phyloP scores from a whole-genome alignment of 1,140 invertebrate genomes.

The Magallana gigas region DNA sequence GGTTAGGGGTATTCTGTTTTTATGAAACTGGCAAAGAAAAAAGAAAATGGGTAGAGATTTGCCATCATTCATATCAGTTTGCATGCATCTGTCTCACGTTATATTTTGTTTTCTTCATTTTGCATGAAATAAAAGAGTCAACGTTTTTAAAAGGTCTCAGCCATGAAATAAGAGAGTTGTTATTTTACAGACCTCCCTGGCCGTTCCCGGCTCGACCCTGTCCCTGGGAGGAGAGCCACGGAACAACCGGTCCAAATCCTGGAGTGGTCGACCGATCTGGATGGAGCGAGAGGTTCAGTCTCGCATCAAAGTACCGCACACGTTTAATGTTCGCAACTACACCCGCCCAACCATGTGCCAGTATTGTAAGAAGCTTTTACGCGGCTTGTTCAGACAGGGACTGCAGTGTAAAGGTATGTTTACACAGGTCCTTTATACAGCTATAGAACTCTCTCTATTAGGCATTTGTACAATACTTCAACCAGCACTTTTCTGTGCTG shows the following conservation, averaged over 20 bases:
- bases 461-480: too few relatives aligned
- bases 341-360: conserved; percentile 97
- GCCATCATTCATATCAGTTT: too few relatives aligned
- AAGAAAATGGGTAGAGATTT: too few relatives aligned
- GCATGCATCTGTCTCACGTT: too few relatives aligned
- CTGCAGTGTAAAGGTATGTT: conserved; percentile 91
- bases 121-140: too few relatives aligned
- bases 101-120: too few relatives aligned
- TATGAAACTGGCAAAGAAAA: too few relatives aligned
- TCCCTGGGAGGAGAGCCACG: conserved; percentile 63
- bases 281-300: conserved; percentile 86
- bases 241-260: conserved; percentile 84
- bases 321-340: conserved; percentile 88
- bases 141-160: too few relatives aligned
- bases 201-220: conserved; percentile 64
- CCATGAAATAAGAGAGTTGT: background rate
- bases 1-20: too few relatives aligned
- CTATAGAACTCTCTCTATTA: too few relatives aligned
- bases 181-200: conserved; percentile 67
- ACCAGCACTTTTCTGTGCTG: too few relatives aligned
- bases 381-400: conserved; percentile 97
- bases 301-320: conserved; percentile 90
- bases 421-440: too few relatives aligned
- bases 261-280: conserved; percentile 88
- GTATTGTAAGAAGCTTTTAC: conserved; percentile 95